Conservation (phyloP, 2,113 vertebrate genomes). For the Egretta garzetta region DNA sequence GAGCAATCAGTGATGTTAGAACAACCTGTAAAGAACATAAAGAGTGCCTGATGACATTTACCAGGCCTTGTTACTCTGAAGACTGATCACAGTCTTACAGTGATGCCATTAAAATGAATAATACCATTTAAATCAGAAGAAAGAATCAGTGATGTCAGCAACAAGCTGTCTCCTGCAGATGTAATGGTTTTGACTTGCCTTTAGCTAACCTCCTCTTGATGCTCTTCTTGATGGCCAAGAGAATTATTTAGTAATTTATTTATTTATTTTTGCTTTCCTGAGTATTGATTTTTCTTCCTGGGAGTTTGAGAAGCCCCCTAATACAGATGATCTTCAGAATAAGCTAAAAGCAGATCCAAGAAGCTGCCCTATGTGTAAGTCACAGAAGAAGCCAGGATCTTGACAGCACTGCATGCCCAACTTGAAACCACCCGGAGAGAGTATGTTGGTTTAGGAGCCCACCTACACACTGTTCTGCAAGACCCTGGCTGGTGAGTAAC, state of each 20-base stretch:
- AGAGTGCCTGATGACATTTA: not conserved
- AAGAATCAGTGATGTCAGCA: not conserved
- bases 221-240: not conserved
- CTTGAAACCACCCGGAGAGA: not conserved
- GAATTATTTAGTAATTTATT: not conserved
- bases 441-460: not conserved
- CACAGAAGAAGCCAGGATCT: not conserved
- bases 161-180: not conserved
- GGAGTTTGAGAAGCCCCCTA: not conserved
- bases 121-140: not conserved
- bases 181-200: not conserved
- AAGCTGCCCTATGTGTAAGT: not conserved
- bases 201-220: not conserved
- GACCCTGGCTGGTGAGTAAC: not conserved
- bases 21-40: not conserved
- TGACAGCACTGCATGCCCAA: fast-evolving
- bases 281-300: not conserved
- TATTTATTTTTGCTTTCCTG: not conserved
- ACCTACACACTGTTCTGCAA: fast-evolving
- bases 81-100: not conserved
- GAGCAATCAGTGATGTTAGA: not conserved
- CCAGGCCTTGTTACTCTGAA: not conserved
- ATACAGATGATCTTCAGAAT: not conserved
- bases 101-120: not conserved
- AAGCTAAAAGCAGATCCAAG: not conserved